A percentile compares a stretch with the other conserved stretches of the same genome.
Evolutionary conservation across 2,797 vertebrate species (phyloP).

Genomic region (Peromyscus melanophrys): DNA sequence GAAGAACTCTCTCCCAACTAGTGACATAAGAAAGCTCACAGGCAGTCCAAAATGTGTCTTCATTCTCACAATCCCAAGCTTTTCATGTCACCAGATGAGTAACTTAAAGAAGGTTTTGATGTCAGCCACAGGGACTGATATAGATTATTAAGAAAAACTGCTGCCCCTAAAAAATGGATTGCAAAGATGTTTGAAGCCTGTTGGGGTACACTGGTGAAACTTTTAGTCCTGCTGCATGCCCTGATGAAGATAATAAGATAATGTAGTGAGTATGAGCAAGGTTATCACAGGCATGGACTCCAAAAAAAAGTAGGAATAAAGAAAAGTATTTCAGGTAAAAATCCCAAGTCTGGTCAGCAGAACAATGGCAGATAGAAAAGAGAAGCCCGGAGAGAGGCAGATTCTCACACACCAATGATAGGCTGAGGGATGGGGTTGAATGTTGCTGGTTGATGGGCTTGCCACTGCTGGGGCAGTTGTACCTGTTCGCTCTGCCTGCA

Average conservation of each 20-base stretch:
- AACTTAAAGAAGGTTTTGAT: slow-evolving; percentile 6
- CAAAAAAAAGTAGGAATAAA: not conserved
- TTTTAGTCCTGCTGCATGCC: not conserved
- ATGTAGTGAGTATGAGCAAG: not conserved
- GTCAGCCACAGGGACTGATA: not conserved
- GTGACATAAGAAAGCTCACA: not conserved
- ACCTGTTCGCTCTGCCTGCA: not conserved
- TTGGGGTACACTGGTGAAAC: too few relatives aligned
- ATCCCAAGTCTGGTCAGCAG: not conserved
- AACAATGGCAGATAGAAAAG: not conserved
- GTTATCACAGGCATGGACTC: not conserved
- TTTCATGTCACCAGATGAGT: not conserved
- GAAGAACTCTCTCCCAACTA: not conserved
- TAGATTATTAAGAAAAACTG: slow-evolving; percentile 27
- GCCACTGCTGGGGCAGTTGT: not conserved
- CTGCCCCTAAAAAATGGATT: not conserved
- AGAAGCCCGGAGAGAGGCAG: not conserved
- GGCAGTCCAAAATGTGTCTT: not conserved
- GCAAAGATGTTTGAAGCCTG: not conserved
- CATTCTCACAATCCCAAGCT: not conserved
- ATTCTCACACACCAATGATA: not conserved
- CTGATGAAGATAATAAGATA: not conserved
- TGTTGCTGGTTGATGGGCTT: not conserved
- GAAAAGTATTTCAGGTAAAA: not conserved
- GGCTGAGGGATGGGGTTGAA: not conserved